Base-by-base conservation (phyloP, 2,888 invertebrate species). In the Diloba caeruleocephala region DNA sequence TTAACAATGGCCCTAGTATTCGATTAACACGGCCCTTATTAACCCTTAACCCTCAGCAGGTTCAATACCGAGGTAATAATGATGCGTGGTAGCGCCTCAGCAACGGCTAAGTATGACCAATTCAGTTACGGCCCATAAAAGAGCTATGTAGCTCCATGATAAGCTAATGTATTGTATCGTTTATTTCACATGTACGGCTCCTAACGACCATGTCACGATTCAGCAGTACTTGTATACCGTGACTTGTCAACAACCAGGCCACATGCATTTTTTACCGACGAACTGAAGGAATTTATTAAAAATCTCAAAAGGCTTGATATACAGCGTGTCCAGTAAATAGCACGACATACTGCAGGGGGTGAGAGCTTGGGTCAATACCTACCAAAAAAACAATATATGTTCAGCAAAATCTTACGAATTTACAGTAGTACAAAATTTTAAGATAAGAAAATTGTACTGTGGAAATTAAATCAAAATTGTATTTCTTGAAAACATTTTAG, bases 221-320 rank as follows among this genome's bases (percentile, higher is more conserved):
- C 50, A n/a, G 14, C 23, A 25, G 8, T 10, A 41, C 62, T 45
- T 37, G 42, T 61, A 37, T 36, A 15, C 39, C 55, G 63, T 56
- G 59, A 59, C 59, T 49, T 23, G 34, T 28, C 26, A 36, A 10
- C n/a, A 38, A 46, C 51, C 29, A 28, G 25, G 21, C 15, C 17
- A 32, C 48, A 29, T 51, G 50, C 38, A 46, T 51, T 48, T 62
- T 54, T 49, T 51, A 54, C 31, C 19, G 2, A 6, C 34, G 31
- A 51, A 17, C 9, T 17, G 8, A 15, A 17, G 10, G 33, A 10
- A 5, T 33, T 19, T 19, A 33, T 33, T 17, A n/a, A 19, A 3
- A n/a, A n/a, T n/a, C n/a, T n/a, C n/a, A n/a, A n/a, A n/a, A n/a
- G n/a, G n/a, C n/a, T n/a, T n/a, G n/a, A n/a, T n/a, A n/a, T n/a